Evolutionary conservation across 37 sponge, comb jelly and placozoan species (phyloP), one percentile per base, ranked within the genome.

Genomic region (Chondrilla cf. caribensis): DNA sequence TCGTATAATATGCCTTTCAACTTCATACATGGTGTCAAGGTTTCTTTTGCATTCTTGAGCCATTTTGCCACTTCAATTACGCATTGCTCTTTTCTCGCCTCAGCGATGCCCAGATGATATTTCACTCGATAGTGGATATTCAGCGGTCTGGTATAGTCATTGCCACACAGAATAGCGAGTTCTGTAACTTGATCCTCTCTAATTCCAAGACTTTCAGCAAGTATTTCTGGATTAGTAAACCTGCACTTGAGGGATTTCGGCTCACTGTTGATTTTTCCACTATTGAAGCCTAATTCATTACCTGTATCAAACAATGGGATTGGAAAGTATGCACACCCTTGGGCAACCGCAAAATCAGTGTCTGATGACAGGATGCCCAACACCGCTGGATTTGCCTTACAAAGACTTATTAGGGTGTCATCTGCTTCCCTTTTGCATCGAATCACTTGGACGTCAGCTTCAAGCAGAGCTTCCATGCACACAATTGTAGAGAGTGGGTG

Each of bases 91-190:
- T 4, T 43, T 32, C 25, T 39, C 9, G 76, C 43, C 1, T 42
- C 18, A 19, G 6, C 40, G 42, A 37, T 39, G 17, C 43, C 76
- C 31, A 73, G 2, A 24, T 73, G 19, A 73, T 38, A 37, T 36
- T 17, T 11, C 2, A 40, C 25, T 2, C 41, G 41, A 37, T 73
- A 73, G 0, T 2, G 11, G n/a, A 5, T 39, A 43, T 84, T 84
- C 28, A 88, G 54, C 22, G 47, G 43, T 33, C 59, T 68, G 21
- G 86, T 85, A 66, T 68, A 78, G 38, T 81, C 79, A 60, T 82
- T 89, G 38, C 86, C 90, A 85, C 83, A 86, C 14, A 89, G 86
- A 7, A 85, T 36, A 22, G 90, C 87, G 15, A 89, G 58, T 26
- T 84, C 89, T 38, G 78, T 38, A 9, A 93, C 39, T 31, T 86